These are phyloP conservation scores for Scaptomyza flava DNA, from an alignment of 2,888 invertebrate species.

Conservation along the genomic window DNA sequence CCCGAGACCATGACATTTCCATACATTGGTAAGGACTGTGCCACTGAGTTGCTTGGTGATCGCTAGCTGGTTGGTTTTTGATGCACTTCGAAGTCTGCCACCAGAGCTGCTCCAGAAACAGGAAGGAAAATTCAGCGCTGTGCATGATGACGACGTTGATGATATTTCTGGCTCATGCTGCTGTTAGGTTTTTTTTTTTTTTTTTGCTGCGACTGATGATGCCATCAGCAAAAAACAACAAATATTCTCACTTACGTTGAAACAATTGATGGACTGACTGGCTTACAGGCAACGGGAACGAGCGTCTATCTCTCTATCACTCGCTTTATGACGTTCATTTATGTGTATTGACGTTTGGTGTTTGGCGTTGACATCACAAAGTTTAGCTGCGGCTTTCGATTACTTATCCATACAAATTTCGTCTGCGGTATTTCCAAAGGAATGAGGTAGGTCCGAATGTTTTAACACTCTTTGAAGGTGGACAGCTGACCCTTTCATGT, in stretches of 20 bases:
- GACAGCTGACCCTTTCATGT: constrained; percentile 16
- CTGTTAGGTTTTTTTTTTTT: background rate
- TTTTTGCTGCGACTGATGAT: constrained; percentile 39
- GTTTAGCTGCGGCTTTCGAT: constrained; percentile 21
- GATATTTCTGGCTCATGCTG: constrained; percentile 22
- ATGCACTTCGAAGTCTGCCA: constrained; percentile 35
- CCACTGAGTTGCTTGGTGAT: constrained; percentile 31
- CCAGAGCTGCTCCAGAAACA: constrained; percentile 34
- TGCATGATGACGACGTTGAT: constrained; percentile 41
- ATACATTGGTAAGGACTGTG: constrained; percentile 12
- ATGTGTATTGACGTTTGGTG: constrained; percentile 53
- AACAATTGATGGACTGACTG: constrained; percentile 57
- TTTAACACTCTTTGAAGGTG: constrained; percentile 5
- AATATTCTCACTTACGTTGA: constrained; percentile 57
- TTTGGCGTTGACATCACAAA: constrained; percentile 59
- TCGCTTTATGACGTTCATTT: constrained; percentile 55
- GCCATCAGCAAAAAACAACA: constrained; percentile 50
- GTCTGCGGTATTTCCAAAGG: constrained; percentile 13
- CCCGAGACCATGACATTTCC: constrained; percentile 17
- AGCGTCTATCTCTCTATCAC: constrained; percentile 42
- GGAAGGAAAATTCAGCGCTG: constrained; percentile 46
- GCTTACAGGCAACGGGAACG: constrained; percentile 39
- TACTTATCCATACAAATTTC: constrained; percentile 28
- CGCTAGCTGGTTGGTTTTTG: constrained; percentile 52
- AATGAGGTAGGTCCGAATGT: constrained; percentile 3